Evolutionary conservation across 2,888 invertebrate genomes (phyloP), one percentile per base, ranked within the genome.

Genomic region (Celastrina argiolus): DNA sequence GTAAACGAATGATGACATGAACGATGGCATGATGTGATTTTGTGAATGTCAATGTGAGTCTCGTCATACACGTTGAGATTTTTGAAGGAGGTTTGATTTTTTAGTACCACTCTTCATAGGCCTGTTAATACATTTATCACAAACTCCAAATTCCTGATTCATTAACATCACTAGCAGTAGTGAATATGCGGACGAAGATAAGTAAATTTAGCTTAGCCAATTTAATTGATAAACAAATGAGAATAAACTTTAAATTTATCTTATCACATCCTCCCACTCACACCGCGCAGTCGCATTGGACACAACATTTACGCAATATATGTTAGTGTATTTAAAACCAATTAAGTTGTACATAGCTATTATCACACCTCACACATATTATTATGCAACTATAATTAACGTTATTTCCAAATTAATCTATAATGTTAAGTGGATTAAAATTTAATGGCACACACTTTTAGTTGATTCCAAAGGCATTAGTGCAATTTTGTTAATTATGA

Each of bases 1-100:
- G 31, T 42, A 18, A 28, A 41, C 41, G 69, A 67, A 71, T 73
- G 71, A 67, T 66, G 45, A 18, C 14, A 51, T 51, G 51, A 51
- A 51, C 51, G 51, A 51, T 51, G 51, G 26, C 12, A 65, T 68
- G 74, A 78, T 76, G 69, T 74, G 80, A 79, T 22, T 45, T 31
- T 56, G 56, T 56, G 56, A 56, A 56, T 61, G 61, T 61, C 39
- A 36, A 22, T 61, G 39, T 22, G 61, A 61, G 22, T 39, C 22
- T 61, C 39, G 18, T 61, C 39, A 10, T 39, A 36, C 61, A 61
- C 34, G 61, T 39, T 22, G 39, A 39, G 36, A 22, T 61, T 18
- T 61, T n/a, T 10, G 34, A 59, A 34, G 16, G 34, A 59, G 31
- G 59, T 59, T 59, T 18, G 18, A 51, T 18, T 51, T 51, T 2